Evolutionary conservation across 2,888 invertebrate species (phyloP).

Genomic region (Dendrolimus houi): DNA sequence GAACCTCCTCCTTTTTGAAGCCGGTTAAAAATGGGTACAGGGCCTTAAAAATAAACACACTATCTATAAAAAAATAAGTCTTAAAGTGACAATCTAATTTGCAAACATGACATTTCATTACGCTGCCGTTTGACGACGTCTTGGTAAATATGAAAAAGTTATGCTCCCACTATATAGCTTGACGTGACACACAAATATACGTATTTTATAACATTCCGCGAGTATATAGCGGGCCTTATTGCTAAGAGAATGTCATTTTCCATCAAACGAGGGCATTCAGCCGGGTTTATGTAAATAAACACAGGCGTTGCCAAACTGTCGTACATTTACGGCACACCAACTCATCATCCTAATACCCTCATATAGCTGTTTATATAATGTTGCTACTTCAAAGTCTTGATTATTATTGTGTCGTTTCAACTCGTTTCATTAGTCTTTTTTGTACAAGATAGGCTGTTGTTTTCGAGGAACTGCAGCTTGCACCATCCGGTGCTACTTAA

Average conservation of each 20-base stretch:
- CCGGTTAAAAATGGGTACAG: too few relatives aligned
- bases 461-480: too few relatives aligned
- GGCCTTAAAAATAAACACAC: too few relatives aligned
- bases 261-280: neutral
- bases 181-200: neutral
- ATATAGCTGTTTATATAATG: neutral
- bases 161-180: neutral
- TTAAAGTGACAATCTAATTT: neutral
- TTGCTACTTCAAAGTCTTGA: too few relatives aligned
- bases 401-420: too few relatives aligned
- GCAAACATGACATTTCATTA: neutral
- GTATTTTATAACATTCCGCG: neutral
- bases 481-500: too few relatives aligned
- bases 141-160: neutral
- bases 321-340: neutral
- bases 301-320: neutral
- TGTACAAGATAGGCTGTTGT: too few relatives aligned
- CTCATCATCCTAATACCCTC: neutral
- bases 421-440: too few relatives aligned
- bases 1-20: too few relatives aligned
- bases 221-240: neutral
- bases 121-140: neutral
- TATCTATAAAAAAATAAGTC: too few relatives aligned
- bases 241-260: neutral
- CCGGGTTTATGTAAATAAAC: neutral